Evolutionary conservation across 2,888 invertebrate genomes (phyloP), one percentile per base, ranked within the genome.

Genomic region (Pediacus dermestoides): DNA sequence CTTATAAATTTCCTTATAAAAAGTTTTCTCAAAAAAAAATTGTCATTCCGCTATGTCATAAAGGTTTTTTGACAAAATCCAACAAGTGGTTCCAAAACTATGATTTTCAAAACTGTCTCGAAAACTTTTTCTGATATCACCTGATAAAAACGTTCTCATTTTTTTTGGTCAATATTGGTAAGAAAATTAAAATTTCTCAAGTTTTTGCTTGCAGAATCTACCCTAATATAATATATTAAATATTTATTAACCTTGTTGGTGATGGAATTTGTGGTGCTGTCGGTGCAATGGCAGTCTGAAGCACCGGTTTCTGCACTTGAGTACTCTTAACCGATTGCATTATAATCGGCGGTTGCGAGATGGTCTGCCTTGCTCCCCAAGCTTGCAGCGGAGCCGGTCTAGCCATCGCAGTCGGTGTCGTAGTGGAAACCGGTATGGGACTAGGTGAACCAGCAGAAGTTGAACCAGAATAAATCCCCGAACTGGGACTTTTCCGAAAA

Each of bases 301-400:
- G 73, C 15, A 93, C 83, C 0, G 95, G 95, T 66, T 94, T 95
- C 63, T 92, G 92, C 22, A 92, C 93, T 69, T 93, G 92, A 10
- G 92, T 92, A 72, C 92, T 92, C 67, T 91, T 91, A 10, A 95
- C 95, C 16, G 92, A 90, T 67, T 94, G 93, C 92, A 94, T 95
- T 47, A 95, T 93, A 50, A 95, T 89, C 4, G 93, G 92, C 31
- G 91, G 87, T 61, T 92, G 92, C 11, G 91, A 85, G 60, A 86
- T 88, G 22, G 90, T 84, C 67, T 93, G 93, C 32, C 87, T 74
- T 37, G 89, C 87, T 38, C 85, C 84, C 82, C 91, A 88, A 30
- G 88, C 85, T 64, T 84, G 85, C 37, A 88, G 72, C 2, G 92
- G 88, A 46, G 88, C 85, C 2, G 89, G 88, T 49, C 88, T 75